Base-by-base conservation (phyloP, 2,797 vertebrate species). In the Harpagifer antarcticus region DNA sequence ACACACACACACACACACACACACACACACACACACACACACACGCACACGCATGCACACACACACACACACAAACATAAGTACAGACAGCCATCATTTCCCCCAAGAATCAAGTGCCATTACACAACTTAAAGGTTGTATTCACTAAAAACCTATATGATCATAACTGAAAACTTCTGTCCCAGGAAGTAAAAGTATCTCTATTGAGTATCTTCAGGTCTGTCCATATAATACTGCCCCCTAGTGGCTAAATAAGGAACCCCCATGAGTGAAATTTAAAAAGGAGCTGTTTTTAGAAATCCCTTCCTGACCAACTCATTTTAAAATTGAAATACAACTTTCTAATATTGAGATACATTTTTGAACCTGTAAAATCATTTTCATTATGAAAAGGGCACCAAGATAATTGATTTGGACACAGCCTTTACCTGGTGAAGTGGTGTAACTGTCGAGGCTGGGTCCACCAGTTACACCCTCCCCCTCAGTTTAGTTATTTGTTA, bases 401-500 rank as follows among this genome's bases (percentile, higher is more conserved):
- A 43, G 20, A 40, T 40, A 49, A 71, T 74, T 70, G 70, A 74
- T 68, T 65, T 44, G 43, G 68, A 86, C 83, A 82, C 60, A 56
- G 73, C 48, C 57, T 81, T 73, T 64, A 70, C 82, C 75, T 65
- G 74, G 58, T 73, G 47, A 73, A 57, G 78, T 71, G 57, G 56
- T 48, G 52, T 78, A 55, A 80, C 52, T 68, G 23, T 75, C 43
- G 9, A 16, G 57, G 59, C 13, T 45, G 54, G 57, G 74, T 60
- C 48, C 5, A 1, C 16, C 3, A 8, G 5, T 10, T 3, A 12
- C n/a, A 5, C 61, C 68, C 19, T 37, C 13, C 77, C 27, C 76
- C 66, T 67, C 59, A 16, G 43, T 64, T 9, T 12, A 86, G 83
- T 90, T 81, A 88, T 92, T 91, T 90, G 86, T 92, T 91, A 90